Percentiles rank a stretch among this genome's conserved stretches.
phyloP scores from a whole-genome alignment of 2,888 invertebrate genomes.

The Nebria brevicollis region DNA sequence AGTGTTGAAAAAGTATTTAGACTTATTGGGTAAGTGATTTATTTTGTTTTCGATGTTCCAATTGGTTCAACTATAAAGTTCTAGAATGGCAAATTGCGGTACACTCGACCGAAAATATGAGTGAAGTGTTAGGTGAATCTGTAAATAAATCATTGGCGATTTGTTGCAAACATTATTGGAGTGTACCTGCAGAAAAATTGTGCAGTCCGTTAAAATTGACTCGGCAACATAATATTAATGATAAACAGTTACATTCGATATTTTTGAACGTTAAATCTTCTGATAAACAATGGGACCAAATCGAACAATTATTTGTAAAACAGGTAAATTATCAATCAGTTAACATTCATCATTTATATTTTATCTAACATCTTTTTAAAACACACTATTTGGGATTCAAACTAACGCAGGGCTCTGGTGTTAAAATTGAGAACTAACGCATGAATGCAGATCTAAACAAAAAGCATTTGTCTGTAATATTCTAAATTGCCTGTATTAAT shows the following conservation, averaged over 20 bases:
- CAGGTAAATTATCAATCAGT: conserved; percentile 63
- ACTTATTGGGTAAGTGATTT: conserved; percentile 28
- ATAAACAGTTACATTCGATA: conserved; percentile 76
- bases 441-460: no score
- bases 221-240: conserved; percentile 66
- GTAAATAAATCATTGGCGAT: conserved; percentile 66
- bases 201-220: conserved; percentile 68
- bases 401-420: no score
- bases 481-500: no score
- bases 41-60: background rate
- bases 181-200: conserved; percentile 65
- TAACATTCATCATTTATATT: no score
- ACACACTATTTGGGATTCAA: no score
- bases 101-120: conserved; percentile 55
- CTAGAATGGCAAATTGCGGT: conserved; percentile 71
- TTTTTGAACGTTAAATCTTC: conserved; percentile 72
- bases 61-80: conserved; percentile 22
- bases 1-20: conserved; percentile 28
- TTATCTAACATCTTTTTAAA: no score
- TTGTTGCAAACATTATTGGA: conserved; percentile 67
- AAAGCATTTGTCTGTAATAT: no score
- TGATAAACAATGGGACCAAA: conserved; percentile 70
- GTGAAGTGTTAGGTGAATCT: conserved; percentile 59
- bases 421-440: no score
- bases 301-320: conserved; percentile 70